Conservation (phyloP, 2,797 vertebrate species). For the Aplochiton taeniatus region DNA sequence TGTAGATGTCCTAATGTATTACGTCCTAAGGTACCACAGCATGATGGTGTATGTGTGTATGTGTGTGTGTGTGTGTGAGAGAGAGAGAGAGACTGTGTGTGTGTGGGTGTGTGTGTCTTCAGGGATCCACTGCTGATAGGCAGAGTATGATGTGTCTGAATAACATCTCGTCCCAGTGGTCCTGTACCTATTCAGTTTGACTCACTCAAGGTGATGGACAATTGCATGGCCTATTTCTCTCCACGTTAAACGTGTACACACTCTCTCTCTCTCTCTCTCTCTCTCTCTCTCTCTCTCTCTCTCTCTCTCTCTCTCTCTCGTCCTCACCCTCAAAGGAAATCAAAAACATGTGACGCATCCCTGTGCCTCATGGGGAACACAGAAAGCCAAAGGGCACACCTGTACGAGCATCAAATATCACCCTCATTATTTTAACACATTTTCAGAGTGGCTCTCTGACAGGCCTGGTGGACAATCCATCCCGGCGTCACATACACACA, state of each 20-base stretch:
- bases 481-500: not conserved
- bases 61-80: not conserved
- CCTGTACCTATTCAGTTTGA: slow-evolving; percentile 1
- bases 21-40: too few species aligned
- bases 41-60: not conserved
- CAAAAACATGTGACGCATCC: slow-evolving; percentile 8
- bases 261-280: not conserved
- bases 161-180: too few species aligned
- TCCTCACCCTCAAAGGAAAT: slow-evolving; percentile 6
- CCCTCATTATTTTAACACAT: slow-evolving; percentile 41
- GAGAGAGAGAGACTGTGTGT: not conserved
- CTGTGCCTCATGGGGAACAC: not conserved
- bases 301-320: not conserved
- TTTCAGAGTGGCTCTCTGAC: slow-evolving; percentile 26
- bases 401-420: slow-evolving; percentile 16
- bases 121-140: not conserved
- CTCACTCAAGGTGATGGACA: slow-evolving; percentile 9
- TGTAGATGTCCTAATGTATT: too few species aligned
- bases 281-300: not conserved
- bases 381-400: slow-evolving; percentile 2
- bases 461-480: slow-evolving; percentile 32
- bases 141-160: not conserved
- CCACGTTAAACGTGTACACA: too few species aligned
- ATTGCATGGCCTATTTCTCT: slow-evolving; percentile 9
- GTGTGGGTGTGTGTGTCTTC: not conserved